Evolutionary conservation across 2,888 invertebrate genomes (phyloP).

Genomic region (Arrhopalites spinosus): DNA sequence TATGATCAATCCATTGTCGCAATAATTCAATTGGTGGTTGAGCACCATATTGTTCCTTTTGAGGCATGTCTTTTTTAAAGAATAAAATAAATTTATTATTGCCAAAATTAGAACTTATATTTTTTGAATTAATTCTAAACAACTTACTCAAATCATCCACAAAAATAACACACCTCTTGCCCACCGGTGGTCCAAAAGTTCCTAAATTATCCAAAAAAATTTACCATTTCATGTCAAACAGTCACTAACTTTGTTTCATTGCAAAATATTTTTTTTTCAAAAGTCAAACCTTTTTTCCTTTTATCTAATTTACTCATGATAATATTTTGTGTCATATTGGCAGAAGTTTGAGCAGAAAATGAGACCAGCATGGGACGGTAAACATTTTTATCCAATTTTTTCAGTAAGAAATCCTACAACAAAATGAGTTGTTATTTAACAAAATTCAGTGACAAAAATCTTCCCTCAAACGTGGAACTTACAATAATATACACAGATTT

Average conservation of each 20-base stretch:
- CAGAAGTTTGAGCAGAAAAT: conserved; percentile 92
- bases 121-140: no score
- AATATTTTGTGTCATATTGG: conserved; percentile 91
- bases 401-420: conserved; percentile 75
- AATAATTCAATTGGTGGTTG: conserved; percentile 93
- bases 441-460: background rate
- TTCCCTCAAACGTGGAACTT: background rate
- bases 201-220: background rate
- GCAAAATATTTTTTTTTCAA: background rate
- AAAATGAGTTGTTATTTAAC: conserved; percentile 4
- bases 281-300: conserved; percentile 74
- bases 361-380: conserved; percentile 87
- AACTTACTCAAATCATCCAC: conserved; percentile 97
- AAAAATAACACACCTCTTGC: conserved; percentile 86
- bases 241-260: background rate
- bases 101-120: no score
- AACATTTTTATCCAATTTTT: conserved; percentile 74
- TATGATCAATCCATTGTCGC: conserved; percentile 87
- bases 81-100: no score
- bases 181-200: conserved; percentile 81
- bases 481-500: conserved; percentile 84
- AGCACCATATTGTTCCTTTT: conserved; percentile 86
- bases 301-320: conserved; percentile 94
- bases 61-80: no score
- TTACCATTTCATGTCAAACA: background rate